A percentile compares a stretch with the other conserved stretches of the same genome.
These are phyloP conservation scores for Aurelia aurita complex sp. Pacific DNA, from an alignment of 30 jellyfish, hydroid and myxozoan species.

Conservation along the genomic window DNA sequence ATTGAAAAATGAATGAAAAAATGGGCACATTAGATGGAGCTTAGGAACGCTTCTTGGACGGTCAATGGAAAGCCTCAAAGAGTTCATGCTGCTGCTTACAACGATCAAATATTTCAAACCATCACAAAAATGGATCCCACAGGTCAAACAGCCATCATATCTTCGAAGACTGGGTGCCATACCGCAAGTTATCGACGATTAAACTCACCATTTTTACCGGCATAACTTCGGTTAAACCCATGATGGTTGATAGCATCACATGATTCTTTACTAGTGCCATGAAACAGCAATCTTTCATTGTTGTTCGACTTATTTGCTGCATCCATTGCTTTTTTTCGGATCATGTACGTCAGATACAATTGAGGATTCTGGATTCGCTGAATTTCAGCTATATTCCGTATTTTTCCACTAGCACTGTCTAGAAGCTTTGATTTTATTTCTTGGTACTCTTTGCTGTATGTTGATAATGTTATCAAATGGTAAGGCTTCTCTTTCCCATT, in stretches of 20 bases:
- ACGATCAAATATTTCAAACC: too few species aligned
- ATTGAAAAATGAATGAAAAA: too few species aligned
- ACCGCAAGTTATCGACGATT: too few species aligned
- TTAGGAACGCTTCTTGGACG: too few species aligned
- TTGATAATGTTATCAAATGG: not conserved
- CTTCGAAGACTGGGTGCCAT: too few species aligned
- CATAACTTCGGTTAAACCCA: conserved; percentile 41
- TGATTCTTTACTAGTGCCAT: conserved; percentile 24
- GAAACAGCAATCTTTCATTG: conserved; percentile 17
- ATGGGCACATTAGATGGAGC: too few species aligned
- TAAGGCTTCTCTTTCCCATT: conserved; percentile 7
- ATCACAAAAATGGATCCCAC: too few species aligned
- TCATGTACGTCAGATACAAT: not conserved
- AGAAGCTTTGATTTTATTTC: not conserved
- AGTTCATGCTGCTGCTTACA: too few species aligned
- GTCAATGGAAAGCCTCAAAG: too few species aligned
- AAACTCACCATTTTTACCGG: conserved; percentile 36
- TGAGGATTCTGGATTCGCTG: conserved; percentile 44
- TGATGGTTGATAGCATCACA: conserved; percentile 24
- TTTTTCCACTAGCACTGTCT: not conserved
- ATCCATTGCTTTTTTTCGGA: conserved; percentile 32
- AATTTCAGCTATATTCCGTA: not conserved
- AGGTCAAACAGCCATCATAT: too few species aligned
- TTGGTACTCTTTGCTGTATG: not conserved
- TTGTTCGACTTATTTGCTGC: not conserved